A percentile compares a stretch with the other conserved stretches of the same genome.
Conservation (phyloP, 2,888 invertebrate genomes). For the Leucoptera coffeella region DNA sequence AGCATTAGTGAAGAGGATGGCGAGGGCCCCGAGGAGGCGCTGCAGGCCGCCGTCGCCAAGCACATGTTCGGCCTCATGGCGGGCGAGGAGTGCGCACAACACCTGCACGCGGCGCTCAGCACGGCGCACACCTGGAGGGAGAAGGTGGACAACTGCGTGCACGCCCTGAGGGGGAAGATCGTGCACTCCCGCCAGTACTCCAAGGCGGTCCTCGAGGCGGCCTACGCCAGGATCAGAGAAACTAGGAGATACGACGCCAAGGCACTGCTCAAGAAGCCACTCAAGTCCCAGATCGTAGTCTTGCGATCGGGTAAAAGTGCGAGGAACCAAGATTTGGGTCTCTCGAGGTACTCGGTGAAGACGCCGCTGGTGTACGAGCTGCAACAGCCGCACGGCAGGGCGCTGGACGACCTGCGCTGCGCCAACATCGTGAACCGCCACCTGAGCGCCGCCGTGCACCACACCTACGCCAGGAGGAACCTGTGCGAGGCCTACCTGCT, state of each 20-base stretch:
- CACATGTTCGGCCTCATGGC: conserved; percentile 3
- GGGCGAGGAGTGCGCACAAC: background rate
- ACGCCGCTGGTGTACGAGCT: conserved; percentile 5
- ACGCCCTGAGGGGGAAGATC: conserved; percentile 3
- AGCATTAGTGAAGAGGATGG: too few relatives aligned
- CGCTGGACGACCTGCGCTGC: conserved; percentile 4
- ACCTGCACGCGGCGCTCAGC: conserved; percentile 2
- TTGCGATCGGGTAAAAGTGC: conserved; percentile 2
- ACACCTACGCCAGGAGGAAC: conserved; percentile 5
- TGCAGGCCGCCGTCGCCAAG: conserved; percentile 2
- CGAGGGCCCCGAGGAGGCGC: too few relatives aligned
- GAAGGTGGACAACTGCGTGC: conserved; percentile 1
- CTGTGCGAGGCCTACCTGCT: conserved; percentile 5
- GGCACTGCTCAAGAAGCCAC: background rate
- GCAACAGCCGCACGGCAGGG: conserved; percentile 1
- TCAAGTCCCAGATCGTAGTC: conserved; percentile 6
- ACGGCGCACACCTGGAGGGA: conserved; percentile 1
- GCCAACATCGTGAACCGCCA: conserved; percentile 5
- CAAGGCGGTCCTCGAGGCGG: conserved; percentile 3
- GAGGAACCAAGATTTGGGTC: background rate
- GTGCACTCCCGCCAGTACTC: conserved; percentile 5
- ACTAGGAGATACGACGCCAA: conserved; percentile 3
- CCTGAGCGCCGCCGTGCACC: conserved; percentile 3
- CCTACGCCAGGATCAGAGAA: conserved; percentile 4
- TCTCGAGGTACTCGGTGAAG: conserved; percentile 3